Percentiles rank a stretch among this genome's conserved stretches.
These are phyloP conservation scores for Himalopsyche anomala DNA, from an alignment of 2,888 invertebrate genomes.

Conservation along the genomic window DNA sequence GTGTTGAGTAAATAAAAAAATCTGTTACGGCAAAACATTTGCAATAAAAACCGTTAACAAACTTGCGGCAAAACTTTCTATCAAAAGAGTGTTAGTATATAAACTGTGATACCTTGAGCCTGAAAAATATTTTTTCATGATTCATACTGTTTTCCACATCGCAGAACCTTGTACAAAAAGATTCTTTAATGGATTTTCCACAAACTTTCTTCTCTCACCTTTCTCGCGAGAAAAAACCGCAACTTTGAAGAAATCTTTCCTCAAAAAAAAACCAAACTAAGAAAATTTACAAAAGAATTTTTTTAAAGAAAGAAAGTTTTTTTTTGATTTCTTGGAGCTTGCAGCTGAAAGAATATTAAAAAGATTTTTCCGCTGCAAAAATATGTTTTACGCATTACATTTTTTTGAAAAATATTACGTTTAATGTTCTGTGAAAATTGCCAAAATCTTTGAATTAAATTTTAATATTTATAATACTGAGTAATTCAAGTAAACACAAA, in stretches of 20 bases:
- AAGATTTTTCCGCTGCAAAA: background rate
- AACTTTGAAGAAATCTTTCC: background rate
- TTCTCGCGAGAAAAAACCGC: conserved; percentile 6
- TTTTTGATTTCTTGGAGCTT: background rate
- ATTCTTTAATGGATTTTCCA: conserved; percentile 11
- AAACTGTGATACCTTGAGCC: conserved; percentile 10
- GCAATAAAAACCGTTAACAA: background rate
- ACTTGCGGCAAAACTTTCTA: background rate
- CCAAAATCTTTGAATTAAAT: no score
- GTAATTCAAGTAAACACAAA: no score
- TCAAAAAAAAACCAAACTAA: background rate
- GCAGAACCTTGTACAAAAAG: background rate
- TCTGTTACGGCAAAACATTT: conserved; percentile 11
- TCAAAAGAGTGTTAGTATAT: conserved; percentile 3
- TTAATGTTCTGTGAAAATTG: no score
- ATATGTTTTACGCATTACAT: background rate
- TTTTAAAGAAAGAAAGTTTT: background rate
- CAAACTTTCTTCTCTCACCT: conserved; percentile 19
- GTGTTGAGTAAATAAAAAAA: background rate
- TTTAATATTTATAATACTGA: no score
- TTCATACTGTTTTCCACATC: conserved; percentile 27
- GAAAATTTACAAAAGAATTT: background rate
- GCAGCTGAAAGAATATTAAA: background rate
- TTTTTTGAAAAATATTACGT: background rate
- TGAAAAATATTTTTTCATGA: conserved; percentile 10